Evolutionary conservation across 2,888 invertebrate species (phyloP), one percentile per base, ranked within the genome.

Genomic region (Cephus runcator): DNA sequence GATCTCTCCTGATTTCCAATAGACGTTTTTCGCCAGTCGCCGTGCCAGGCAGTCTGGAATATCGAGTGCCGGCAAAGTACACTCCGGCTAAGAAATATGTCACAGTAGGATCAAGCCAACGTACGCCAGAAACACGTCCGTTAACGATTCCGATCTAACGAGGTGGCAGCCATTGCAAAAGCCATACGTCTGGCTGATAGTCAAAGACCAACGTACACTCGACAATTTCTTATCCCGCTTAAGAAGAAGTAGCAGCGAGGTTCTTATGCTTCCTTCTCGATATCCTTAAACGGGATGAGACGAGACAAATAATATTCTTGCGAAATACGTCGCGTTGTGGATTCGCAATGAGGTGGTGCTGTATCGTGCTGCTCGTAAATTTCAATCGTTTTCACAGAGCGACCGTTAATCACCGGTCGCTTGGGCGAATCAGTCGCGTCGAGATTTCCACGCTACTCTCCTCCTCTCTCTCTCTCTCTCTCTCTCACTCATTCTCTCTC

Each of bases 21-120:
- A 15, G 71, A 15, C 71, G 71, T 71, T 71, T 71, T 71, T 71
- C 71, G 73, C 79, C 79, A 80, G 81, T 80, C 77, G 81, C 74
- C 83, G 85, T 85, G 88, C 87, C 87, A 88, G 84, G 87, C 87
- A 86, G 87, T 88, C 88, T 87, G 83, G 84, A 79, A 81, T 83
- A 73, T 76, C 73, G 33, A 71, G 71, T 34, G 71, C 33, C 71
- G 71, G 71, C 30, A 23, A 23, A 56, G 9, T 56, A 56, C 56
- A 56, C 56, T 23, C 56, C 56, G 56, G 23, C 56, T 23, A 23
- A 23, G 56, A 56, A 56, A 56, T 15, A 23, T 23, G 23, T 56
- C 56, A 56, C 9, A 0, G 23, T 1, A 6, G 56, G 56, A 56
- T 23, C 35, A 4, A 35, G 56, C 23, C 56, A 56, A 15, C 23